Percentiles rank a stretch among this genome's conserved stretches.
Evolutionary conservation across 2,888 invertebrate species (phyloP).

Genomic region (Cacoxenus indagator): DNA sequence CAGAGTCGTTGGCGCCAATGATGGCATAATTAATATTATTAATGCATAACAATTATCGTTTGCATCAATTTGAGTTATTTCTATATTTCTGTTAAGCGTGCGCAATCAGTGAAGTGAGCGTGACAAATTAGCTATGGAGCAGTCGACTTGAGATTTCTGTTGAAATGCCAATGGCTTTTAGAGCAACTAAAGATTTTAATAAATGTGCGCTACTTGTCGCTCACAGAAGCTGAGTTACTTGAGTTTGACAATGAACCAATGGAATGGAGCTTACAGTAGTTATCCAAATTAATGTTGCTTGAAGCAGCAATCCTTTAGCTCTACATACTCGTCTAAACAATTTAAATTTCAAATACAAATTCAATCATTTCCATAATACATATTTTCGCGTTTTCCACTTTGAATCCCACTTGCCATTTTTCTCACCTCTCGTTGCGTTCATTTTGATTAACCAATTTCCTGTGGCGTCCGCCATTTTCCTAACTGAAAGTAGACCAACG

Average conservation of each 20-base stretch:
- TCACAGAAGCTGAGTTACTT: too few relatives aligned
- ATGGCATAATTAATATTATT: conserved; percentile 51
- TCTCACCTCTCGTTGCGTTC: background rate
- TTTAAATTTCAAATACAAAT: background rate
- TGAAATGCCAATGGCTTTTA: too few relatives aligned
- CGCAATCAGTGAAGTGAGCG: background rate
- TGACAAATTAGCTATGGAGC: too few relatives aligned
- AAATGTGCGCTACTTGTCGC: too few relatives aligned
- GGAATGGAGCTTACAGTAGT: too few relatives aligned
- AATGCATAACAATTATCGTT: conserved; percentile 61
- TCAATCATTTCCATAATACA: background rate
- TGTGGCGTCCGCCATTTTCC: background rate
- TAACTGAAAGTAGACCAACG: background rate
- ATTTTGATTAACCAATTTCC: conserved; percentile 17
- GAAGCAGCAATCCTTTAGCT: too few relatives aligned
- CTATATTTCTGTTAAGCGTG: background rate
- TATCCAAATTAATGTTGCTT: too few relatives aligned
- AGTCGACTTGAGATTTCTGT: too few relatives aligned
- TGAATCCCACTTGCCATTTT: background rate
- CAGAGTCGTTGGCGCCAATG: background rate
- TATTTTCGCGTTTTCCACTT: background rate
- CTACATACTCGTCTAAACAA: too few relatives aligned
- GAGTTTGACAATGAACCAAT: too few relatives aligned
- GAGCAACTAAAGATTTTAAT: too few relatives aligned
- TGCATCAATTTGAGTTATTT: conserved; percentile 9